Evolutionary conservation across 2,888 invertebrate species (phyloP), one percentile per base, ranked within the genome.

Genomic region (Prosapia bicincta): DNA sequence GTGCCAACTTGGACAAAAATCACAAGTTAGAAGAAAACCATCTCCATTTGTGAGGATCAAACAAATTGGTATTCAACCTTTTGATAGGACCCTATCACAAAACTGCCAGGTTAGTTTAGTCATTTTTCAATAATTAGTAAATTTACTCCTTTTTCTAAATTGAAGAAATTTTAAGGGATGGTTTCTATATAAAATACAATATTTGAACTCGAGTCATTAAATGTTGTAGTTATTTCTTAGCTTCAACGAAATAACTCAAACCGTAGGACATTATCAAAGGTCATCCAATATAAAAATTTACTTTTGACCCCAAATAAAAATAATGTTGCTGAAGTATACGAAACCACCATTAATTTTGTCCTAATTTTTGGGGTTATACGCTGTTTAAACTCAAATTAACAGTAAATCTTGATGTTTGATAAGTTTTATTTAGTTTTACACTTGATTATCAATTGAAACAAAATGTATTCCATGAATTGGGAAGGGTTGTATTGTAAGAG

Each of bases 1-100:
- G 91, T 92, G 92, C 90, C 91, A 91, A 89, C 91, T 91, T 85
- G 90, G 91, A 88, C 89, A 89, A 86, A 89, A 87, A 86, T 88
- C 85, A 83, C 86, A 87, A 83, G 85, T 90, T 87, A 88, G 90
- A 84, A 90, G 89, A 86, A 90, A 90, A 88, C 87, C 89, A 85
- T 83, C 85, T 80, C 88, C 89, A 26, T 80, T 80, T 88, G 89
- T 90, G 88, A 90, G 89, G 87, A 89, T 89, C 83, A 90, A 90
- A 88, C 88, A 88, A 82, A 88, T 89, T 83, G 89, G 89, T 87
- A 87, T 89, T 85, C 88, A 88, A 83, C 85, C 85, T 76, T 87
- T 85, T 74, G 68, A 67, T 66, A 65, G 77, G 74, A 77, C 74
- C 71, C 69, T 77, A 68, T 65, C 66, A n/a, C 74, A 74, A 24